Conservation (phyloP, 1,140 invertebrate species). For the Drosophila ananassae region DNA sequence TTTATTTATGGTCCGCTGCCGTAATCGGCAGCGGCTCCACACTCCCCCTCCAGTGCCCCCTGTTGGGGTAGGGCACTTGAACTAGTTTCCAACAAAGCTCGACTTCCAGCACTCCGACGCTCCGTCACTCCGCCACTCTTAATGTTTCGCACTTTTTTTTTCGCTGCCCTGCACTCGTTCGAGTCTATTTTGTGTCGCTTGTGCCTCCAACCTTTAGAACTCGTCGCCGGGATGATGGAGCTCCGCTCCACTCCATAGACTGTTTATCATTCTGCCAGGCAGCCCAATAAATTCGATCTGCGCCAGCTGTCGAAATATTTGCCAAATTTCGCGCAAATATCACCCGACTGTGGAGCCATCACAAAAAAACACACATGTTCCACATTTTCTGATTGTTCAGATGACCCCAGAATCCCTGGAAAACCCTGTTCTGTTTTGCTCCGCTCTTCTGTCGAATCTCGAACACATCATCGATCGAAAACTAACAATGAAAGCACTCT, state of each 20-base stretch:
- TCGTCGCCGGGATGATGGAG: constrained; percentile 16
- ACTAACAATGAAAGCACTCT: background rate
- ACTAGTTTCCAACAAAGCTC: constrained; percentile 61
- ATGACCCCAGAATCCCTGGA: constrained; percentile 4
- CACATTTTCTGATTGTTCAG: constrained; percentile 7
- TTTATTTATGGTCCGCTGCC: constrained; percentile 79
- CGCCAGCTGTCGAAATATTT: constrained; percentile 60
- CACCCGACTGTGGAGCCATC: constrained; percentile 10
- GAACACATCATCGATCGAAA: background rate
- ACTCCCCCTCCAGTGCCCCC: background rate
- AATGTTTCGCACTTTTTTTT: background rate
- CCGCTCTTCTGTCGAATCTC: background rate
- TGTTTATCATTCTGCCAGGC: constrained; percentile 7
- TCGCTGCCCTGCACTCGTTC: too few relatives aligned
- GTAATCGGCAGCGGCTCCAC: constrained; percentile 60
- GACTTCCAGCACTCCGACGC: constrained; percentile 15
- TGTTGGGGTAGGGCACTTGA: constrained; percentile 76
- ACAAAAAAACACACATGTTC: constrained; percentile 45
- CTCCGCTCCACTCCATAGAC: constrained; percentile 1
- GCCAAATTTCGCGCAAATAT: constrained; percentile 47
- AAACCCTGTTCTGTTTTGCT: background rate
- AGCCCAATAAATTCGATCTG: constrained; percentile 4
- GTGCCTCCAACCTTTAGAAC: constrained; percentile 8
- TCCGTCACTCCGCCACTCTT: background rate
- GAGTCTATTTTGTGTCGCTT: too few relatives aligned